Percentiles rank a stretch among this genome's conserved stretches.
Evolutionary conservation across 2,797 vertebrate species (phyloP).

Genomic region (Hemibagrus guttatus): DNA sequence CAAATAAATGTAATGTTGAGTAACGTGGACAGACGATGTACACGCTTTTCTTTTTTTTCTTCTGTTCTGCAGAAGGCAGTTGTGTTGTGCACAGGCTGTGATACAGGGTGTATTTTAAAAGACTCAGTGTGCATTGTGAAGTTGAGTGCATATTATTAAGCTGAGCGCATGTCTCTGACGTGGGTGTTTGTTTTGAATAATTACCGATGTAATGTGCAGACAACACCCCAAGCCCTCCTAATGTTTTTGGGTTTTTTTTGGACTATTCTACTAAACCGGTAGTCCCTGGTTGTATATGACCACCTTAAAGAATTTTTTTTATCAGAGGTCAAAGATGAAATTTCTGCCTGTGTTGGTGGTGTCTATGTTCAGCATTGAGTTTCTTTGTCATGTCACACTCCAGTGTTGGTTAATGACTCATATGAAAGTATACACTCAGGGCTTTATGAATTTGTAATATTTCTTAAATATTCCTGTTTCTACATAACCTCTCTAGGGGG

Average conservation of each 20-base stretch:
- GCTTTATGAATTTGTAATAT: too few relatives aligned
- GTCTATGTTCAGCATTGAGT: too few relatives aligned
- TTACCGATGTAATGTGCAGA: constrained; percentile 9
- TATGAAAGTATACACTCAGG: too few relatives aligned
- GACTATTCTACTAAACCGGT: neutral
- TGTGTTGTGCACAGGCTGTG: neutral
- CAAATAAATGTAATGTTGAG: neutral
- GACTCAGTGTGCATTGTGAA: neutral
- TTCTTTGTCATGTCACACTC: too few relatives aligned
- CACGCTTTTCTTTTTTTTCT: neutral
- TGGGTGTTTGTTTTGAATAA: constrained; percentile 22
- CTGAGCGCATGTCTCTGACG: neutral
- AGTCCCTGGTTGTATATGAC: neutral
- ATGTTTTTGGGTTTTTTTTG: neutral
- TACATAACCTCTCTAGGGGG: too few relatives aligned
- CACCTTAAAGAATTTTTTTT: too few relatives aligned
- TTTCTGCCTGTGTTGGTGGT: too few relatives aligned
- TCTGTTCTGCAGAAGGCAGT: too few relatives aligned
- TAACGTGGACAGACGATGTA: neutral
- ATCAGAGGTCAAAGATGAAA: too few relatives aligned
- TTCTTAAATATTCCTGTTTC: too few relatives aligned
- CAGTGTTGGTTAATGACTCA: too few relatives aligned
- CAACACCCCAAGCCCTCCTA: neutral
- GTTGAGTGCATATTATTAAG: neutral
- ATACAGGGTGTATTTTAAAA: neutral